phyloP scores from a whole-genome alignment of 2,113 vertebrate genomes.

The Phodopus roborovskii region DNA sequence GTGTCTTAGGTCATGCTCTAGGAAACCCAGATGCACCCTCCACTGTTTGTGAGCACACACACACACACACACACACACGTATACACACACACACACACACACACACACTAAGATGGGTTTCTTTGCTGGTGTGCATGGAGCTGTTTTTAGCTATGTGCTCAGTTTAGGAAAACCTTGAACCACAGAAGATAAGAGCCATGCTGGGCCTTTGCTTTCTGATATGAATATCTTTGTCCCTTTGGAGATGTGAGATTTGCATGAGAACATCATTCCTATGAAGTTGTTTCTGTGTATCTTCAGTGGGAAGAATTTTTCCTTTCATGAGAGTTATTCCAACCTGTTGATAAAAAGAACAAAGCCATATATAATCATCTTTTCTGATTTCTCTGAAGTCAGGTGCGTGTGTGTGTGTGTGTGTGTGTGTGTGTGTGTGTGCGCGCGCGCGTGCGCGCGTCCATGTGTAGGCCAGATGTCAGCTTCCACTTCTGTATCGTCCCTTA shows the following conservation, averaged over 20 bases:
- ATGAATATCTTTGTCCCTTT: constrained; percentile 68
- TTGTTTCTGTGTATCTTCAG: constrained; percentile 80
- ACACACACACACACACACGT: no score
- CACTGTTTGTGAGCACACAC: background rate
- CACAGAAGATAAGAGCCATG: background rate
- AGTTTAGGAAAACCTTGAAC: constrained; percentile 50
- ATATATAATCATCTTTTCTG: background rate
- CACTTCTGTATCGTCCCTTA: background rate
- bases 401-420: background rate
- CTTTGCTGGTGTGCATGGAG: background rate
- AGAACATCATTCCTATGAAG: constrained; percentile 76
- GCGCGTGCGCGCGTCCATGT: no score
- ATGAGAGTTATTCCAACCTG: constrained; percentile 62
- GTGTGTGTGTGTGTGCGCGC: background rate
- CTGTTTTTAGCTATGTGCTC: background rate
- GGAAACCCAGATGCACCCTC: background rate
- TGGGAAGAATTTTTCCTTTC: constrained; percentile 81
- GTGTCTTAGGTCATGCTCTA: accelerated
- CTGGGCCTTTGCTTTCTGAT: background rate
- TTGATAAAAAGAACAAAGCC: constrained; percentile 59
- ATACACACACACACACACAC: no score
- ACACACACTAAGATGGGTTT: background rate
- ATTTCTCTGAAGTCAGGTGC: constrained; percentile 12
- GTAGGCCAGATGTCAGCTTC: background rate
- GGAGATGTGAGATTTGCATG: constrained; percentile 55